Conservation (phyloP, 1,140 invertebrate species). For the Probaryconus sp. region DNA sequence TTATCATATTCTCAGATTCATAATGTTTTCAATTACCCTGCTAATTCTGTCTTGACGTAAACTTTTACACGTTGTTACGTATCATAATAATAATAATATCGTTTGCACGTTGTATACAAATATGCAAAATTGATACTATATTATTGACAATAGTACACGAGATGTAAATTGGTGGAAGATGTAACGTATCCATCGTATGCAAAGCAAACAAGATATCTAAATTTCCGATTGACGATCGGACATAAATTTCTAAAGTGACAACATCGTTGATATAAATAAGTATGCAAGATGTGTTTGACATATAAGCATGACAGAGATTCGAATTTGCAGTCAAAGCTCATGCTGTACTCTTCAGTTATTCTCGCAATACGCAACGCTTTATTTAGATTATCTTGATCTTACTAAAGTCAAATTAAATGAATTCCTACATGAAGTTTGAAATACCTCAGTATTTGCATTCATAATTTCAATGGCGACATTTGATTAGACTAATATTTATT, state of each 20-base stretch:
- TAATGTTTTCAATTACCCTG: too few species aligned
- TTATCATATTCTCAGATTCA: too few species aligned
- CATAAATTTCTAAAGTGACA: not conserved
- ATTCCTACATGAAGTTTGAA: constrained; percentile 16
- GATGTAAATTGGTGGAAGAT: not conserved
- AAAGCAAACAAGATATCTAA: not conserved
- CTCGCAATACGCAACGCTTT: constrained; percentile 17
- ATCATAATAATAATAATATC: too few species aligned
- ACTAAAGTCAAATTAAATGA: constrained; percentile 21
- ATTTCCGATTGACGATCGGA: not conserved
- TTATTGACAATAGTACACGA: too few species aligned
- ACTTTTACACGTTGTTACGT: too few species aligned
- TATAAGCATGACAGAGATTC: constrained; percentile 8
- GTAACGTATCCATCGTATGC: not conserved
- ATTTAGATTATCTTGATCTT: constrained; percentile 37
- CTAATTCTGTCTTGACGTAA: too few species aligned
- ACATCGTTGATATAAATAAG: constrained; percentile 1
- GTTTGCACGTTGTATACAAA: too few species aligned
- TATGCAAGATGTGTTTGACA: constrained; percentile 10
- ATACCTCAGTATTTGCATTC: constrained; percentile 19
- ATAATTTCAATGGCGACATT: constrained; percentile 17
- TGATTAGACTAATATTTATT: constrained; percentile 19
- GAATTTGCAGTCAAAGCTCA: constrained; percentile 19
- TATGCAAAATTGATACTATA: too few species aligned
- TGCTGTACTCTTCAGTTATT: constrained; percentile 28